Base-by-base conservation (phyloP, 2,888 invertebrate species). In the Gari tellinella region DNA sequence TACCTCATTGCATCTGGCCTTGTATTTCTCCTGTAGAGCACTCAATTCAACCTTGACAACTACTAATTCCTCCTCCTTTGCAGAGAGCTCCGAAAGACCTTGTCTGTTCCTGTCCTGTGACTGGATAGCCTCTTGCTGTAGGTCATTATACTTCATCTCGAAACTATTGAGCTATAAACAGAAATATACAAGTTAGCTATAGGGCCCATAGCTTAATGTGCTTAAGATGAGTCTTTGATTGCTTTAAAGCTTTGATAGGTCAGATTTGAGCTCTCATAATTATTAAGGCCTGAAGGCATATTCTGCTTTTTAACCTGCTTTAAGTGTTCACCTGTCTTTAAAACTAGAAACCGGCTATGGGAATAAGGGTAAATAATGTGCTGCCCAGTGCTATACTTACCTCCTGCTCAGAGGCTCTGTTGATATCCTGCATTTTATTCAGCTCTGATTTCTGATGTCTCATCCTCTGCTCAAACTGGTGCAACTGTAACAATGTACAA, bases 381-480 rank as follows among this genome's bases (percentile, higher is more conserved):
- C 10, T 31, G 31, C 10, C 4, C 31, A 31, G 31, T 4, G 10
- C 10, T 3, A 43, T 5, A 40, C 64, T 63, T 75, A 89, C 89
- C 84, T 90, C 89, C 46, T 86, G 84, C 62, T 90, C 88, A 7
- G 88, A 80, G 40, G 85, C 82, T 53, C 84, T 77, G 77, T 87
- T 88, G 15, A 89, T 67, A 31, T 91, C 91, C 65, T 91, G 90
- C 63, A 90, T 77, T 58, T 90, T 90, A 72, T 86, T 86, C 25
- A 90, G 64, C 57, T 91, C 91, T n/a, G 82, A 77, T 74, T 88
- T 87, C 58, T 90, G 70, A 52, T 85, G 83, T 45, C 87, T 77
- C 80, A 90, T 84, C 74, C 90, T 90, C 53, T 91, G 89, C 65
- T 91, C 91, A 80, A 89, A 90, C 56, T 82, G 75, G 14, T 84